A percentile compares a stretch with the other conserved stretches of the same genome.
Conservation (phyloP, 2,888 invertebrate genomes). For the Hipparchia semele region DNA sequence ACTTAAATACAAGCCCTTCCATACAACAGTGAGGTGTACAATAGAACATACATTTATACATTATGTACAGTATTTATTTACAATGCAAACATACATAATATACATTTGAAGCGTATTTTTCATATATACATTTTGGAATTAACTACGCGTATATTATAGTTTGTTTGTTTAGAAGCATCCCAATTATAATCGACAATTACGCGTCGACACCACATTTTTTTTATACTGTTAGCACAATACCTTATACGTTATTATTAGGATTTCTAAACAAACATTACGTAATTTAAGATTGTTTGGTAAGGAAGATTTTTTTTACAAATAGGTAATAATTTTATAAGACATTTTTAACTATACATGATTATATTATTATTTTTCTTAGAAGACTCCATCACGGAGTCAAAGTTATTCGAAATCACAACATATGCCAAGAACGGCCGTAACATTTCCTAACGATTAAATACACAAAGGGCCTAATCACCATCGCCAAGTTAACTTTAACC, state of each 20-base stretch:
- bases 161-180: constrained; percentile 11
- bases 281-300: neutral
- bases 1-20: constrained; percentile 27
- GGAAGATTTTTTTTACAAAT: constrained; percentile 14
- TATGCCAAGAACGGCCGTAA: constrained; percentile 11
- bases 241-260: neutral
- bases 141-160: constrained; percentile 39
- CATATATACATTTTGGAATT: constrained; percentile 46
- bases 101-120: constrained; percentile 53
- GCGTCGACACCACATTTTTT: neutral
- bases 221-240: too few relatives aligned
- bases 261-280: neutral
- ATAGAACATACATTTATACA: constrained; percentile 55
- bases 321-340: constrained; percentile 9
- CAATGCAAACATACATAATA: constrained; percentile 50
- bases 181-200: neutral
- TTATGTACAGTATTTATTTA: constrained; percentile 65
- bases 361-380: constrained; percentile 1
- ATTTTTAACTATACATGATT: constrained; percentile 13
- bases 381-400: neutral
- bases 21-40: constrained; percentile 20
- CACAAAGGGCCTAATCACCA: constrained; percentile 12
- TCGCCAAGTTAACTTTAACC: too few relatives aligned
- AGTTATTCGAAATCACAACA: constrained; percentile 19
- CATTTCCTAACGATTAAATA: constrained; percentile 35